Evolutionary conservation across 2,888 invertebrate species (phyloP).

Genomic region (Asteroscopus sphinx): DNA sequence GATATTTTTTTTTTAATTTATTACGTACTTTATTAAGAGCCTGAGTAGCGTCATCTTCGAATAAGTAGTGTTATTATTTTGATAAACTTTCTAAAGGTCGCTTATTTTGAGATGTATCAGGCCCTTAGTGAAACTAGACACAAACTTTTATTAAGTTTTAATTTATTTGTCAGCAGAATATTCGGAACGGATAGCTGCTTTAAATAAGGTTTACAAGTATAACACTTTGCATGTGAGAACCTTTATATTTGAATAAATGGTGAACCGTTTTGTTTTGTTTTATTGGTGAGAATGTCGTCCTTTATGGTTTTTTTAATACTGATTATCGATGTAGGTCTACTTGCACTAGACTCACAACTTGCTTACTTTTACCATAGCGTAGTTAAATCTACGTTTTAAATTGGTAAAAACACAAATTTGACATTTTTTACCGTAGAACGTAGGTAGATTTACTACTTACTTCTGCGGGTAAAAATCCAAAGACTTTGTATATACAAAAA

Average conservation of each 20-base stretch:
- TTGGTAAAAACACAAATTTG: no score
- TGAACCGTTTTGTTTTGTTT: slow-evolving; percentile 31
- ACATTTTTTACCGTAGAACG: no score
- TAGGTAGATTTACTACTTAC: no score
- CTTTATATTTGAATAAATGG: slow-evolving; percentile 43
- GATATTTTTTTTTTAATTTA: slow-evolving; percentile 53
- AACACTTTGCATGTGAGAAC: slow-evolving; percentile 28
- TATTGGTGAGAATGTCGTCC: slow-evolving; percentile 7
- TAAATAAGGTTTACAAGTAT: slow-evolving; percentile 26
- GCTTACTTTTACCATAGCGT: no score
- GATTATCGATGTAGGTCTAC: no score
- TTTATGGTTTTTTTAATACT: no score
- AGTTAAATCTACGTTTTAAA: no score
- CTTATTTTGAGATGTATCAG: slow-evolving; percentile 22
- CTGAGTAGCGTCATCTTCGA: slow-evolving; percentile 34
- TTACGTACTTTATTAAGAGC: slow-evolving; percentile 58
- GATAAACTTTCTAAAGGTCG: slow-evolving; percentile 1
- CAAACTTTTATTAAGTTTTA: slow-evolving; percentile 48
- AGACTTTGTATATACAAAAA: no score
- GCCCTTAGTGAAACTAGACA: slow-evolving; percentile 52
- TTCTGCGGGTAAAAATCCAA: no score
- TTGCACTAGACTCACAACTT: no score
- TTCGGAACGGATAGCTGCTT: slow-evolving; percentile 27
- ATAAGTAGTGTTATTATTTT: slow-evolving; percentile 7
- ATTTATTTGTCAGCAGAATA: slow-evolving; percentile 45